Evolutionary conservation across 1,140 invertebrate species (phyloP).

Genomic region (Hycleus phaleratus): DNA sequence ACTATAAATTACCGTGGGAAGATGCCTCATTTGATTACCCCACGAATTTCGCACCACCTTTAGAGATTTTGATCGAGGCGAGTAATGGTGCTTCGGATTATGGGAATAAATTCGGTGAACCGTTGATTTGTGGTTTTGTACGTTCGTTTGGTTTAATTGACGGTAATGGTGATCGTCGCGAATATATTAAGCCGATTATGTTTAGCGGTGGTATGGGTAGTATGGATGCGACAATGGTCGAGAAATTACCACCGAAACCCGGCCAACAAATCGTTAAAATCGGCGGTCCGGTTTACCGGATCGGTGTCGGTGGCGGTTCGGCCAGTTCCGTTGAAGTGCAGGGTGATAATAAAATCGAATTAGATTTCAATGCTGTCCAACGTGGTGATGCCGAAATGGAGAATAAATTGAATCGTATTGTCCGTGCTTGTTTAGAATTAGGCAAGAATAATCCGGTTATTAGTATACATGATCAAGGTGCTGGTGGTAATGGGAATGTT

Average conservation of each 20-base stretch:
- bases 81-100: conserved; percentile 98
- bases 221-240: conserved; percentile 71
- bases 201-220: conserved; percentile 93
- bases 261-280: conserved; percentile 90
- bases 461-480: conserved; percentile 94
- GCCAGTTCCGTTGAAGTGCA: conserved; percentile 93
- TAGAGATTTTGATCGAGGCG: conserved; percentile 86
- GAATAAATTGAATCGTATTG: conserved; percentile 90
- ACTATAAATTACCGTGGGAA: conserved; percentile 87
- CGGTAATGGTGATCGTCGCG: conserved; percentile 60
- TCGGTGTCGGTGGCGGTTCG: conserved; percentile 94
- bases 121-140: conserved; percentile 83
- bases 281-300: conserved; percentile 93
- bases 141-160: conserved; percentile 80
- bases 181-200: conserved; percentile 98
- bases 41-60: conserved; percentile 79
- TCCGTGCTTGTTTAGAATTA: conserved; percentile 84
- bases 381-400: conserved; percentile 97
- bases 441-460: conserved; percentile 80
- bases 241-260: conserved; percentile 62
- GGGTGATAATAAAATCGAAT: conserved; percentile 74
- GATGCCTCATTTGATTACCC: conserved; percentile 69
- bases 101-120: conserved; percentile 98
- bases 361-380: conserved; percentile 96
- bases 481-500: conserved; percentile 97